Conservation (phyloP, 1,140 invertebrate species). For the Patella vulgata region DNA sequence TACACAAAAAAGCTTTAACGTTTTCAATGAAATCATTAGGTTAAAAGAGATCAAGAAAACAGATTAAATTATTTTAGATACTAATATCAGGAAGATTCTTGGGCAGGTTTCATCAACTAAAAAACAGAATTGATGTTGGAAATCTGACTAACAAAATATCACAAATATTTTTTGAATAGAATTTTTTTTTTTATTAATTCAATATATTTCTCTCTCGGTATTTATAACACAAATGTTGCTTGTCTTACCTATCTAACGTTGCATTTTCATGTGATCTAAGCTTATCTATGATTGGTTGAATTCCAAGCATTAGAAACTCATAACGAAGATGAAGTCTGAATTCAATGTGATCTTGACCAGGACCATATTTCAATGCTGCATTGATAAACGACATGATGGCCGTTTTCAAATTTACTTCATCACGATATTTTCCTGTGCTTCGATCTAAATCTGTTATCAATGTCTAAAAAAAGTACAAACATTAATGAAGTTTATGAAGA, state of each 20-base stretch:
- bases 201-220: too few species aligned
- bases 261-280: slow-evolving; percentile 91
- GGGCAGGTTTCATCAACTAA: too few species aligned
- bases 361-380: slow-evolving; percentile 94
- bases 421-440: slow-evolving; percentile 86
- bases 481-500: slow-evolving; percentile 5
- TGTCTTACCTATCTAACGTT: slow-evolving; percentile 80
- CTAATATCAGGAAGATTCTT: too few species aligned
- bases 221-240: too few species aligned
- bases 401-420: slow-evolving; percentile 92
- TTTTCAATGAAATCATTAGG: too few species aligned
- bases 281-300: slow-evolving; percentile 95
- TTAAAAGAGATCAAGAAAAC: too few species aligned
- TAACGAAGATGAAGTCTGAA: slow-evolving; percentile 95
- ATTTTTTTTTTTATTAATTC: too few species aligned
- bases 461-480: slow-evolving; percentile 70
- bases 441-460: slow-evolving; percentile 94
- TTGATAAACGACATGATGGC: slow-evolving; percentile 99
- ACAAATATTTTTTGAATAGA: too few species aligned
- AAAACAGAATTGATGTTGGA: too few species aligned
- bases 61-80: too few species aligned
- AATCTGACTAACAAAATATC: too few species aligned
- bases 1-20: too few species aligned
- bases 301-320: slow-evolving; percentile 96
- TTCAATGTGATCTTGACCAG: slow-evolving; percentile 94